A percentile compares a stretch with the other conserved stretches of the same genome.
Conservation (phyloP, 2,113 vertebrate species). For the Scomber scombrus region DNA sequence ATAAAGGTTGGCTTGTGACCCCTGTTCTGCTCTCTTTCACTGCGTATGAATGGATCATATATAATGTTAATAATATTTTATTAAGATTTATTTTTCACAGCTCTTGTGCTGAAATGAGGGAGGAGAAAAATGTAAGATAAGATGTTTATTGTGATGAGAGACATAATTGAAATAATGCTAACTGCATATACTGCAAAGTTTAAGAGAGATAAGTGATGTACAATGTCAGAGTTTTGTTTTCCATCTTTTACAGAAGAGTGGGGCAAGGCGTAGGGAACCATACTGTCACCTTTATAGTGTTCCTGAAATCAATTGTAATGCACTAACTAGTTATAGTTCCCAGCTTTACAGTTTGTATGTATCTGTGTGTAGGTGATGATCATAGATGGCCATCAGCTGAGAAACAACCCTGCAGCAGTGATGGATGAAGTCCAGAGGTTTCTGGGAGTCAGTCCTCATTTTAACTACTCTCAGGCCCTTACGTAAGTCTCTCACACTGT, state of each 20-base stretch:
- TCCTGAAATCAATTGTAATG: background rate
- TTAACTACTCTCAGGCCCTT: slow-evolving; percentile 96
- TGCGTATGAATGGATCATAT: too few relatives aligned
- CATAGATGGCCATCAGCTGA: slow-evolving; percentile 96
- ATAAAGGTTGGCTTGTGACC: too few relatives aligned
- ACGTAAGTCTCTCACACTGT: slow-evolving; percentile 87
- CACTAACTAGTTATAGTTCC: background rate
- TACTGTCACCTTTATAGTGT: background rate
- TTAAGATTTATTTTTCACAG: background rate
- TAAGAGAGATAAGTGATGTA: background rate
- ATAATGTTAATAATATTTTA: too few relatives aligned
- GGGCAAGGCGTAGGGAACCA: background rate
- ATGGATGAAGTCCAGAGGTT: slow-evolving; percentile 99
- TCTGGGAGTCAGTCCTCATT: slow-evolving; percentile 94
- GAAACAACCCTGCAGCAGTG: slow-evolving; percentile 91
- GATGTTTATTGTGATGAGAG: background rate
- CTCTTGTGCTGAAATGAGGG: too few relatives aligned
- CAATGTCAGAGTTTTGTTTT: background rate
- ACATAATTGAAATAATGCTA: background rate
- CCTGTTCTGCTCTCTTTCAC: too few relatives aligned
- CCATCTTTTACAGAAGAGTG: background rate
- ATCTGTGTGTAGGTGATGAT: slow-evolving; percentile 89
- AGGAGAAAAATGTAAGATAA: too few relatives aligned
- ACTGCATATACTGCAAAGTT: background rate
- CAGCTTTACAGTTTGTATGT: slow-evolving; percentile 19